Base-by-base conservation (phyloP, 2,888 invertebrate species). In the Agriotes lineatus region DNA sequence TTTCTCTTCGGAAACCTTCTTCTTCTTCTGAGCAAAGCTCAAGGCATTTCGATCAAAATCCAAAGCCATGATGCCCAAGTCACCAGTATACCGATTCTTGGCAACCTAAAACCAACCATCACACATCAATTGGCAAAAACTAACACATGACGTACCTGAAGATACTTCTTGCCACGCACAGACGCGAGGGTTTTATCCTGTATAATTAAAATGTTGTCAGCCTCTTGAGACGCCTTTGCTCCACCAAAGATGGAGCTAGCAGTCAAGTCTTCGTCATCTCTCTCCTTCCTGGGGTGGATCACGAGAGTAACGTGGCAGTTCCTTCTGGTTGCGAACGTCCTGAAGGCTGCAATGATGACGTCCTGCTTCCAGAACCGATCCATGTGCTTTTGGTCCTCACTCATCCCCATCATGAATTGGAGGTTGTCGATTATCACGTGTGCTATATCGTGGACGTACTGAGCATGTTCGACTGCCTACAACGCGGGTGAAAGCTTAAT, bases 401-500 rank as follows among this genome's bases (percentile, higher is more conserved):
- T 87, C 73, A 92, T 85, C 0, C 99, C 99, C 89, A 99, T 91
- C 97, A 99, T 97, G 84, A 99, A 99, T 86, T 99, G 99, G 57
- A 99, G 90, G 85, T 99, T 99, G 86, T 99, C 99, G 42, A 99
- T 94, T 61, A 99, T 91, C 7, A 99, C 94, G 85, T 99, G 99
- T 22, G 93, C 89, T 73, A 99, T 96, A 81, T 98, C 96, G 82
- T 97, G 91, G 71, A 97, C 92, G 82, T 97, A 96, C 3, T 95
- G 93, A 1, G 97, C 96, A 86, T 97, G 96, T 75, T 95, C 93
- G 77, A 98, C 94, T 0, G 96, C 95, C 93, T 95, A 39, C 14
- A n/a, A n/a, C n/a, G n/a, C n/a, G n/a, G 14, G 4, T 39, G 10
- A 39, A 12, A 39, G 14, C n/a, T 39, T 2, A 20, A 20, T 5